phyloP scores from a whole-genome alignment of 2,797 vertebrate species.

The Sebastes variabilis region DNA sequence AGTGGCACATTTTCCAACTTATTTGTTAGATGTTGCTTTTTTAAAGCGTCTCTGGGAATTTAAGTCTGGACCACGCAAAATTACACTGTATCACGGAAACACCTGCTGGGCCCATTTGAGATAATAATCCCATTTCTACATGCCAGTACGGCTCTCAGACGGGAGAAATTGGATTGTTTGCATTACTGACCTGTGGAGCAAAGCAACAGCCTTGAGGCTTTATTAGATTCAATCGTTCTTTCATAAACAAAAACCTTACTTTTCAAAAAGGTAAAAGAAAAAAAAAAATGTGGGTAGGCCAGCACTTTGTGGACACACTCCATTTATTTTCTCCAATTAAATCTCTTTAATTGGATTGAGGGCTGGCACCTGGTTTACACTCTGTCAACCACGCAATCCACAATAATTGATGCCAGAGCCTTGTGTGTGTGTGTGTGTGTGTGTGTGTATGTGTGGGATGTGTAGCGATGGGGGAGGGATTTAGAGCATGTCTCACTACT shows the following conservation, averaged over 20 bases:
- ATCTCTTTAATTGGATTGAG: constrained; percentile 82
- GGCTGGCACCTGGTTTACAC: constrained; percentile 82
- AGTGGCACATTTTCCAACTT: constrained; percentile 35
- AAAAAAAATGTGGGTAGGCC: constrained; percentile 60
- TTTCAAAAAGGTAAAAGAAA: constrained; percentile 48
- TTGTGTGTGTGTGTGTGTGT: constrained; percentile 41
- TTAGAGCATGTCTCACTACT: constrained; percentile 74
- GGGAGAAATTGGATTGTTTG: constrained; percentile 76
- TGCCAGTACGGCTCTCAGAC: constrained; percentile 58
- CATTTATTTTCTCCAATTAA: constrained; percentile 83
- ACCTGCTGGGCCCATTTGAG: constrained; percentile 71
- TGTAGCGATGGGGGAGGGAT: constrained; percentile 63
- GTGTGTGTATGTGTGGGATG: constrained; percentile 46
- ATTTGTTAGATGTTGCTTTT: constrained; percentile 46
- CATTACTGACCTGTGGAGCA: constrained; percentile 78
- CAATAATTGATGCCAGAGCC: constrained; percentile 77
- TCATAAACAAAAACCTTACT: constrained; percentile 78
- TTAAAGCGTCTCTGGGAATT: constrained; percentile 64
- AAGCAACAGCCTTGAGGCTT: constrained; percentile 69
- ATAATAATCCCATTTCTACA: constrained; percentile 76
- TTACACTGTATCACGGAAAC: constrained; percentile 57
- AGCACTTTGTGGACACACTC: constrained; percentile 79
- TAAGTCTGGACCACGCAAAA: constrained; percentile 19
- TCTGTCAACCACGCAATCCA: constrained; percentile 79
- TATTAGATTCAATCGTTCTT: constrained; percentile 75